These are phyloP conservation scores for Halichondria panicea DNA, from an alignment of 37 sponge, comb jelly and placozoan species.

Conservation along the genomic window DNA sequence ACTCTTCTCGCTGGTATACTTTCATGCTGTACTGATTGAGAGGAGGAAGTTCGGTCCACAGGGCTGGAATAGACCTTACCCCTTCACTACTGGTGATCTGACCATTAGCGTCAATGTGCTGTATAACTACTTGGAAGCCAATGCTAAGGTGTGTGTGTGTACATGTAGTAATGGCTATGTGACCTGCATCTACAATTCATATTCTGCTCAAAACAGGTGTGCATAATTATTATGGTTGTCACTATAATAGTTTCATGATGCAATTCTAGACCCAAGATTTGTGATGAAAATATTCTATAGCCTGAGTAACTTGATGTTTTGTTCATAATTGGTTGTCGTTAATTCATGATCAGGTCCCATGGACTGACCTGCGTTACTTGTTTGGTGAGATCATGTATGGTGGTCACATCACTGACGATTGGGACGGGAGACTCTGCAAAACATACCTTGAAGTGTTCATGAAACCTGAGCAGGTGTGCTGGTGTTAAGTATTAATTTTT, in stretches of 20 bases:
- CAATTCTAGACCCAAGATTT: too few relatives aligned
- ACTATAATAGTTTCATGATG: too few relatives aligned
- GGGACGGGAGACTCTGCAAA: constrained; percentile 96
- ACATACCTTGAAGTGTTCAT: constrained; percentile 97
- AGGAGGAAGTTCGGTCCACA: constrained; percentile 99
- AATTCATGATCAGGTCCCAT: too few relatives aligned
- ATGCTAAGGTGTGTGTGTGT: constrained; percentile 74
- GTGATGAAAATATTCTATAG: neutral
- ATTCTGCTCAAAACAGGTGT: too few relatives aligned
- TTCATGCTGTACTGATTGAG: constrained; percentile 97
- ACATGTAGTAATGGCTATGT: neutral
- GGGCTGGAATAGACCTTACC: constrained; percentile 98
- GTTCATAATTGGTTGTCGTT: too few relatives aligned
- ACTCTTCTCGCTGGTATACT: constrained; percentile 93
- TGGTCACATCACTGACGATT: constrained; percentile 99
- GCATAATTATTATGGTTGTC: too few relatives aligned
- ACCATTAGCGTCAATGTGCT: constrained; percentile 98
- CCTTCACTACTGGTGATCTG: constrained; percentile 98
- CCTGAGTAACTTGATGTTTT: neutral
- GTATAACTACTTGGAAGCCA: constrained; percentile 98
- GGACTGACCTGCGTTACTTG: constrained; percentile 99
- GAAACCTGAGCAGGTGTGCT: constrained; percentile 90
- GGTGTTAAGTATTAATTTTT: too few relatives aligned
- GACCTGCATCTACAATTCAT: too few relatives aligned
- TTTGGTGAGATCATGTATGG: constrained; percentile 99